These are phyloP conservation scores for Rhabditophanes sp. DNA, from an alignment of 2,888 invertebrate genomes.

Conservation along the genomic window DNA sequence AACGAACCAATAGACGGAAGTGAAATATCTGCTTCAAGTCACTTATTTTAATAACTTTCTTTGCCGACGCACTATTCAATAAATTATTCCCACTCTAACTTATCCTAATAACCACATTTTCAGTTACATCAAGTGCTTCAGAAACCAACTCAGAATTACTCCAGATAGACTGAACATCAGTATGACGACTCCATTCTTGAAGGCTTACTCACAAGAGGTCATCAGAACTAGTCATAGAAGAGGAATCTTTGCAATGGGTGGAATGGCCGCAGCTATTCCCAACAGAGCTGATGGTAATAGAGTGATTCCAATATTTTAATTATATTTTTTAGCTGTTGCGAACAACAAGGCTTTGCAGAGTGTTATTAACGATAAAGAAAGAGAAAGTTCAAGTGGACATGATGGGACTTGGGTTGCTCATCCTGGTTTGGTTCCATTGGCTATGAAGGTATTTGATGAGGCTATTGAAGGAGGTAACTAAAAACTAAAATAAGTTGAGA, in stretches of 20 bases:
- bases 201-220: constrained; percentile 53
- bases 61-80: constrained; percentile 47
- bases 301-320: constrained; percentile 3
- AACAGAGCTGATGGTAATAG: constrained; percentile 44
- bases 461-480: constrained; percentile 34
- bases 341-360: constrained; percentile 30
- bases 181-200: constrained; percentile 55
- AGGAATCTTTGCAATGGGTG: constrained; percentile 45
- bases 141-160: constrained; percentile 46
- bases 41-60: too few relatives aligned
- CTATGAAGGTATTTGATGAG: constrained; percentile 26
- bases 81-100: too few relatives aligned
- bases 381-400: constrained; percentile 48
- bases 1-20: too few relatives aligned
- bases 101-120: too few relatives aligned
- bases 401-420: constrained; percentile 62
- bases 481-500: constrained; percentile 51
- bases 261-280: constrained; percentile 53
- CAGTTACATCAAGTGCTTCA: constrained; percentile 41
- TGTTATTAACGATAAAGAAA: constrained; percentile 43
- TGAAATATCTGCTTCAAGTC: too few relatives aligned
- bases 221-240: constrained; percentile 46
- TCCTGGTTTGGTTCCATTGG: constrained; percentile 51
- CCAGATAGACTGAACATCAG: constrained; percentile 15
- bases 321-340: too few relatives aligned